Conservation (phyloP, 30 jellyfish, hydroid and myxozoan genomes). For the Clytia hemisphaerica region DNA sequence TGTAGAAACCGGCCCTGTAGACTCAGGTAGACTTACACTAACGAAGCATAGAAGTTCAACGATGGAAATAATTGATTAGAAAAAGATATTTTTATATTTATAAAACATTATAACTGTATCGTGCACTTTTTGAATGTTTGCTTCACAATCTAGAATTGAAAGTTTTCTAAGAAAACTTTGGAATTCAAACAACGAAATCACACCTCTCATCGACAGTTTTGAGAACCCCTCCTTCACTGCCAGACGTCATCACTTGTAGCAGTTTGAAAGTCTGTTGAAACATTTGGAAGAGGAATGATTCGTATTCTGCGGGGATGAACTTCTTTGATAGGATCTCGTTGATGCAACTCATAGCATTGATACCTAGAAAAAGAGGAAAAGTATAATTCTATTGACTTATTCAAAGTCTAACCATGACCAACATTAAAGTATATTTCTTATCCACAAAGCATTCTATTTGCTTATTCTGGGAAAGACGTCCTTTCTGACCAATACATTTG, state of each 20-base stretch:
- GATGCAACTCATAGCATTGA: conserved; percentile 78
- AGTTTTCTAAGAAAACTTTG: background rate
- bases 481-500: no score
- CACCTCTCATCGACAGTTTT: conserved; percentile 64
- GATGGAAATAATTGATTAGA: background rate
- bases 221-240: conserved; percentile 36
- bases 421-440: no score
- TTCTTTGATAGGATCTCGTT: conserved; percentile 82
- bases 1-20: background rate
- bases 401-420: no score
- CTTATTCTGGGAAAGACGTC: no score
- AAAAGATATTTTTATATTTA: no score
- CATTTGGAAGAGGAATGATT: conserved; percentile 63
- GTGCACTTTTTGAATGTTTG: no score
- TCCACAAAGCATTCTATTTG: no score
- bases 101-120: no score
- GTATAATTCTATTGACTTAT: no score
- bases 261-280: conserved; percentile 77
- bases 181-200: background rate
- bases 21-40: no score
- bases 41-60: no score
- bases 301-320: conserved; percentile 87
- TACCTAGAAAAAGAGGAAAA: conserved; percentile 49
- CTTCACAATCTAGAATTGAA: background rate
- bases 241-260: conserved; percentile 56